These are phyloP conservation scores for Apaloderma vittatum DNA, from an alignment of 2,113 vertebrate genomes.

Conservation along the genomic window DNA sequence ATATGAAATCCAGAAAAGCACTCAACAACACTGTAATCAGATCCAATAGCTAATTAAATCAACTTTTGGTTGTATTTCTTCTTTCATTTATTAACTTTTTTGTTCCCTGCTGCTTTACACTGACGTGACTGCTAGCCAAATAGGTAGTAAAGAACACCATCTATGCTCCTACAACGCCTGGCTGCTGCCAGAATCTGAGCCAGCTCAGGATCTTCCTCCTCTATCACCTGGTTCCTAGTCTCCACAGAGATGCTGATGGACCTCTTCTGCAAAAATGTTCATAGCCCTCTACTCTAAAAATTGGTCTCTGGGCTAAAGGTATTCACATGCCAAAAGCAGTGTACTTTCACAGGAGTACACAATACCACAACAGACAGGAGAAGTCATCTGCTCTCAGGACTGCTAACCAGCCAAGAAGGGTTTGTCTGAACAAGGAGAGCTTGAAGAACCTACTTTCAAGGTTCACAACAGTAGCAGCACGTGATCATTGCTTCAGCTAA, in stretches of 20 bases:
- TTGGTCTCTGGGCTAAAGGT: not conserved
- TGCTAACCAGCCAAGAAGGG: not conserved
- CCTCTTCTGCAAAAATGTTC: not conserved
- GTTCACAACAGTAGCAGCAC: not conserved
- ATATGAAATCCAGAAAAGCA: not conserved
- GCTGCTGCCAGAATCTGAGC: not conserved
- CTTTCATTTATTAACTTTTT: not conserved
- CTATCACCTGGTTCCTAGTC: not conserved
- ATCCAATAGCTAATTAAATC: not conserved
- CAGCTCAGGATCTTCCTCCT: not conserved
- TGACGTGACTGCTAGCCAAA: not conserved
- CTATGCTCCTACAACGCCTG: not conserved
- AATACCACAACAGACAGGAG: not conserved
- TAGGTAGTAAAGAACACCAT: not conserved
- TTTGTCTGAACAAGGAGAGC: slow-evolving; percentile 10
- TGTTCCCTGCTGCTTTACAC: not conserved
- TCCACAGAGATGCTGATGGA: not conserved
- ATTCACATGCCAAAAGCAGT: not conserved
- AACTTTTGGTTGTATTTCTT: not conserved
- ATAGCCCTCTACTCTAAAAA: not conserved
- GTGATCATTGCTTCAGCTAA: not conserved
- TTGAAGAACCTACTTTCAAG: not conserved
- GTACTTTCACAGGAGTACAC: not conserved
- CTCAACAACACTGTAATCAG: not conserved
- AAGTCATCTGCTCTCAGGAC: slow-evolving; percentile 49